Base-by-base conservation (phyloP, 2,888 invertebrate genomes). In the Loripinus fragilis region DNA sequence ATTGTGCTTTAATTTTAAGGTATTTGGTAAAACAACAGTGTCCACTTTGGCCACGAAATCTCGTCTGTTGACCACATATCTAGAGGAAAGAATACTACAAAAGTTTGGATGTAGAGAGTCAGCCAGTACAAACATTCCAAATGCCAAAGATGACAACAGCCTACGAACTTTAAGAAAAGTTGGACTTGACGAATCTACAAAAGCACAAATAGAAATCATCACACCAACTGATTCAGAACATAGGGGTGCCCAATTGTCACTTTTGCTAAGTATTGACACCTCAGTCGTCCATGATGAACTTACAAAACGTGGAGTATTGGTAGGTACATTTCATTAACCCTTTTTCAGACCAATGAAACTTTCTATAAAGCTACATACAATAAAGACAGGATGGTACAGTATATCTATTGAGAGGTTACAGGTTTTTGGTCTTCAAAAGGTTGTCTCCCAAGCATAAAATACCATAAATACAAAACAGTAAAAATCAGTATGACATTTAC, bases 191-290 rank as follows among this genome's bases (percentile, higher is more conserved):
- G 7, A 23, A 23, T 28, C 23, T 8, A 5, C 5, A 5, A 71
- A 81, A 42, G 80, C 89, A 12, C 86, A 86, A 72, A 91, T 93
- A 23, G 86, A 92, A 17, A 94, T 95, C 35, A 92, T 95, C 30
- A 95, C 95, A 0, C 95, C 95, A 0, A 81, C 89, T 23, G 93
- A 95, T 85, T 94, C 94, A 0, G 89, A 89, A 3, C 91, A 94
- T 82, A 86, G 95, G 73, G 95, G 95, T 3, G 94, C 94, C 68
- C 95, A 95, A 85, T 91, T 95, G 41, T 95, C 95, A 0, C 84
- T 95, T 52, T 90, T 90, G 33, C 95, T 95, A 86, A 93, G 93
- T n/a, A 84, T 93, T 45, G 90, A 93, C 23, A 91, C 94, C 7
- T 86, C 90, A 12, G 67, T 89, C 17, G 92, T 95, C 30, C 94